Evolutionary conservation across 2,888 invertebrate species (phyloP).

Genomic region (Plebejus anna): DNA sequence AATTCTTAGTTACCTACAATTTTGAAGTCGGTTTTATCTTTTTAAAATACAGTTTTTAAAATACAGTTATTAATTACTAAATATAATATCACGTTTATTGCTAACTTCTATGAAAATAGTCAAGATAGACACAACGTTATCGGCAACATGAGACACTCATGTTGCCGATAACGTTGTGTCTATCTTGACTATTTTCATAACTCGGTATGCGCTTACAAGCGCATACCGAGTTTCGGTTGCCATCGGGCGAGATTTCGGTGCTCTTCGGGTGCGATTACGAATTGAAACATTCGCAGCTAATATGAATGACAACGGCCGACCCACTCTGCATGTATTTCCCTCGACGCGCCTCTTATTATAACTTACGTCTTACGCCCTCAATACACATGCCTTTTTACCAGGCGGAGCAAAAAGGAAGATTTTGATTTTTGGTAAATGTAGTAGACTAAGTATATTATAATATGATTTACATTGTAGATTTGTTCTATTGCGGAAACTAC

Average conservation of each 20-base stretch:
- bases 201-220: too few species aligned
- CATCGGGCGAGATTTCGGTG: slow-evolving; percentile 56
- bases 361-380: slow-evolving; percentile 71
- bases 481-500: neutral
- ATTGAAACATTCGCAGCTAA: slow-evolving; percentile 77
- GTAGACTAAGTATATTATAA: too few species aligned
- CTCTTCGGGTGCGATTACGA: slow-evolving; percentile 74
- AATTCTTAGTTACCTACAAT: too few species aligned
- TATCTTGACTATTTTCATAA: neutral
- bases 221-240: slow-evolving; percentile 63
- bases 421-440: neutral
- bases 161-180: neutral
- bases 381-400: slow-evolving; percentile 40
- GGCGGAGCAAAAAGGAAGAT: neutral
- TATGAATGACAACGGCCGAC: slow-evolving; percentile 78
- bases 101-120: neutral
- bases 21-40: too few species aligned
- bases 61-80: too few species aligned
- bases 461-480: neutral
- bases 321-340: slow-evolving; percentile 80
- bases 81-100: neutral
- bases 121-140: neutral
- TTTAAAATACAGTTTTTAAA: too few species aligned
- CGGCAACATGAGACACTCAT: slow-evolving; percentile 5
- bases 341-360: slow-evolving; percentile 77